Base-by-base conservation (phyloP, 1,140 invertebrate genomes). In the Armadillidium nasatum region DNA sequence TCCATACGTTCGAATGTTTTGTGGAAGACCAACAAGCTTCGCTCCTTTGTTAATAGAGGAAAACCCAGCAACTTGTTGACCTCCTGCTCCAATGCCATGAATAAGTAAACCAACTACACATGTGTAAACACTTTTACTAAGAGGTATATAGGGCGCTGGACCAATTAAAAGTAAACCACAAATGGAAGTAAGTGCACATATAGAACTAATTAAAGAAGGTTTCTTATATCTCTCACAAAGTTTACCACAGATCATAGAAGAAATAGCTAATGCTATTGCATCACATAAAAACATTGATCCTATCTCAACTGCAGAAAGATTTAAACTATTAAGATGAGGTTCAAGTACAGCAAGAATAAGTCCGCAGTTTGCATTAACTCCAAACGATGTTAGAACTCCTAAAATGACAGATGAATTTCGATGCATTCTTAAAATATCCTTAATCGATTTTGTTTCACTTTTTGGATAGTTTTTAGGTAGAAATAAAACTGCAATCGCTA, bases 261-360 rank as follows among this genome's bases (percentile, higher is more conserved):
- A 91, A 0, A 92, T 54, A 0, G 93, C 93, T 84, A 95, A 96
- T 11, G 91, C 89, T 0, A 91, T 93, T 3, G 93, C 94, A 82
- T 93, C 94, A 60, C 95, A 91, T 15, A 96, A 89, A 83, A 96
- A 96, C 88, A 94, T 91, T 15, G 94, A 83, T 0, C 94, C 94
- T 44, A 94, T 85, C 9, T 93, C 83, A 10, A 93, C 87, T 0
- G 93, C 92, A 19, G 81, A 89, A 71, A 95, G 85, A 13, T 89
- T 82, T 82, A 94, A 89, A 85, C 90, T 88, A 79, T 92, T 83
- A 13, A 94, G 83, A 87, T 94, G 92, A 0, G 92, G 92, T 82
- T 94, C 92, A 7, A 94, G 85, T 0, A 91, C 93, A 0, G 92
- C 92, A 83, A 91, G 89, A 2, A 93, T 84, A 84, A 94, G 94